Percentiles rank a stretch among this genome's conserved stretches.
Conservation (phyloP, 2,797 vertebrate genomes). For the Coregonus suidteri region DNA sequence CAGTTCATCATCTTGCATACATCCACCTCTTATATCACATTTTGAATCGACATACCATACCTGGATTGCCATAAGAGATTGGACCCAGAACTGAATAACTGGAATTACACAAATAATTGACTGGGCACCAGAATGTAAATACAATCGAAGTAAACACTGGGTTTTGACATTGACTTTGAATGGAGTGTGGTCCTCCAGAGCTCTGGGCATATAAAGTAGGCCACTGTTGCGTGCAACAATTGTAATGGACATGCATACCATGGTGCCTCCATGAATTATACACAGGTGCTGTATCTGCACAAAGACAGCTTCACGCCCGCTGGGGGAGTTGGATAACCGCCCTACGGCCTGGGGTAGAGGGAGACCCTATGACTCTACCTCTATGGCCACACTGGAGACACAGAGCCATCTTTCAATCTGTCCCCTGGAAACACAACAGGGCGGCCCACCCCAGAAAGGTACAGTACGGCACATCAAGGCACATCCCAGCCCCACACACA, state of each 20-base stretch:
- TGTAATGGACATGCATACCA: conserved; percentile 72
- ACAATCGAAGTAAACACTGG: not conserved
- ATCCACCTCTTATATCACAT: not conserved
- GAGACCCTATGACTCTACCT: not conserved
- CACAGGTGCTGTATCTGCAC: not conserved
- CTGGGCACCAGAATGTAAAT: not conserved
- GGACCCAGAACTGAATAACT: not conserved
- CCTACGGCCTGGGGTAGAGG: not conserved
- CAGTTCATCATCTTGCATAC: not conserved
- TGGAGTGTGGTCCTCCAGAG: not conserved
- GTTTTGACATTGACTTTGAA: not conserved
- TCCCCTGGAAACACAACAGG: not conserved
- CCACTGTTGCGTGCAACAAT: conserved; percentile 67
- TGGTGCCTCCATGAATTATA: conserved; percentile 57
- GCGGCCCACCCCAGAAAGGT: not conserved
- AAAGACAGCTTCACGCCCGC: not conserved
- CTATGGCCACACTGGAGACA: not conserved
- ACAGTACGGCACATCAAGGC: not conserved
- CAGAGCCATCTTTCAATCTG: not conserved
- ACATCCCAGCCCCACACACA: not conserved
- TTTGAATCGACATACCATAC: not conserved
- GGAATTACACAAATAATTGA: not conserved
- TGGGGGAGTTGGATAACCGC: not conserved
- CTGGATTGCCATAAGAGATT: not conserved
- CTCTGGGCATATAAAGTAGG: not conserved